phyloP scores from a whole-genome alignment of 2,797 vertebrate species.

The Propithecus deckenii region DNA sequence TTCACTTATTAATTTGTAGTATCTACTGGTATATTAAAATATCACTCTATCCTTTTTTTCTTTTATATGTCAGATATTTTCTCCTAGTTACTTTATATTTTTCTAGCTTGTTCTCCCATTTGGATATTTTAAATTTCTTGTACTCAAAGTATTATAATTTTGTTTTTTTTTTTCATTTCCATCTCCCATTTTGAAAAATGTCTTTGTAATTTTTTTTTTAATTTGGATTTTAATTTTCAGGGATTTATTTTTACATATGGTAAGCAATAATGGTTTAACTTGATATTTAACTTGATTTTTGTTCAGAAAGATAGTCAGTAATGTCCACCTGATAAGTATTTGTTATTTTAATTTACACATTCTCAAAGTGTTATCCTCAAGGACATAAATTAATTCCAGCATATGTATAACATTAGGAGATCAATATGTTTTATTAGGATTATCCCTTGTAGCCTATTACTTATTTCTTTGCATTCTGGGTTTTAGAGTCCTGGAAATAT shows the following conservation, averaged over 20 bases:
- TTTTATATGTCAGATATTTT: not conserved
- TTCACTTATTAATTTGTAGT: not conserved
- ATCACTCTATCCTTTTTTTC: not conserved
- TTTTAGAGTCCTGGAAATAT: not conserved
- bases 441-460: not conserved
- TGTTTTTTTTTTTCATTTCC: not conserved
- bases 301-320: not conserved
- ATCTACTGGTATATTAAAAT: not conserved
- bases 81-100: not conserved
- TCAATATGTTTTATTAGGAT: not conserved
- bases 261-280: not conserved
- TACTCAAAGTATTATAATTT: not conserved
- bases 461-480: not conserved
- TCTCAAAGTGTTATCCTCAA: not conserved
- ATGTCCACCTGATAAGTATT: too few relatives aligned
- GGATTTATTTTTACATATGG: not conserved
- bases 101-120: not conserved
- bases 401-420: not conserved
- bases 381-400: not conserved
- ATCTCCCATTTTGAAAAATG: not conserved
- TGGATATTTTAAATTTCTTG: not conserved
- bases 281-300: not conserved
- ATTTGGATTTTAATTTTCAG: not conserved
- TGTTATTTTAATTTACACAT: not conserved
- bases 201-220: not conserved